Percentiles rank a stretch among this genome's conserved stretches.
Evolutionary conservation across 2,797 vertebrate genomes (phyloP).

Genomic region (Protosalanx chinensis): DNA sequence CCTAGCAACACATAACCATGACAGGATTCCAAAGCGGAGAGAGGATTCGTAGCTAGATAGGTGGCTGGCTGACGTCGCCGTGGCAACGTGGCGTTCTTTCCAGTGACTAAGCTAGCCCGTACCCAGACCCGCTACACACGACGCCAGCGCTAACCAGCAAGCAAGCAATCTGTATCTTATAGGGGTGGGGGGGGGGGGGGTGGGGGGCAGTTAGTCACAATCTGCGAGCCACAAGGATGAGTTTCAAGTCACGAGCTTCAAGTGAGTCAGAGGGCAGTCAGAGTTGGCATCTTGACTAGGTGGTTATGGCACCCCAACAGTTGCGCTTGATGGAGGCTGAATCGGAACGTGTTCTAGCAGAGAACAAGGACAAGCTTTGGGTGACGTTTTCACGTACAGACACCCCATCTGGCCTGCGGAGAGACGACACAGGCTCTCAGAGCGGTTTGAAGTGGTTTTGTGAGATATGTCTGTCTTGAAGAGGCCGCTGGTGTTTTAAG

Average conservation of each 20-base stretch:
- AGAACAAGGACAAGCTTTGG: constrained; percentile 38
- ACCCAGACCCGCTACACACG: not conserved
- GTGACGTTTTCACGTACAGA: constrained; percentile 26
- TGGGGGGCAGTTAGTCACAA: not conserved
- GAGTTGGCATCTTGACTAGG: not conserved
- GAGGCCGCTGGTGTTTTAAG: not conserved
- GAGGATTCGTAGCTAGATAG: constrained; percentile 32
- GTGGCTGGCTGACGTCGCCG: constrained; percentile 30
- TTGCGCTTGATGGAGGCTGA: not conserved
- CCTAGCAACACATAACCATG: constrained; percentile 66
- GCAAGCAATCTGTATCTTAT: not conserved
- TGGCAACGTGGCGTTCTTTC: constrained; percentile 29
- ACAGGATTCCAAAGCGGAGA: constrained; percentile 50
- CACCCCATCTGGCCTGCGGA: constrained; percentile 9
- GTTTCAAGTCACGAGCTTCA: not conserved
- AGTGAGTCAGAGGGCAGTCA: not conserved
- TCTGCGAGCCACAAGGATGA: not conserved
- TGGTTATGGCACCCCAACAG: not conserved
- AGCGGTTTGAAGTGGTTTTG: constrained; percentile 47
- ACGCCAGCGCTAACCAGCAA: not conserved
- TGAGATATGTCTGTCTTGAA: constrained; percentile 32
- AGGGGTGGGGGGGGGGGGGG: no score
- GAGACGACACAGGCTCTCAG: constrained; percentile 49
- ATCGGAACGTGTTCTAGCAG: constrained; percentile 34
- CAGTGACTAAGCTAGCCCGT: constrained; percentile 24